Percentiles rank a stretch among this genome's conserved stretches.
Evolutionary conservation across 2,113 vertebrate species (phyloP).

Genomic region (Hemibagrus wyckioides): DNA sequence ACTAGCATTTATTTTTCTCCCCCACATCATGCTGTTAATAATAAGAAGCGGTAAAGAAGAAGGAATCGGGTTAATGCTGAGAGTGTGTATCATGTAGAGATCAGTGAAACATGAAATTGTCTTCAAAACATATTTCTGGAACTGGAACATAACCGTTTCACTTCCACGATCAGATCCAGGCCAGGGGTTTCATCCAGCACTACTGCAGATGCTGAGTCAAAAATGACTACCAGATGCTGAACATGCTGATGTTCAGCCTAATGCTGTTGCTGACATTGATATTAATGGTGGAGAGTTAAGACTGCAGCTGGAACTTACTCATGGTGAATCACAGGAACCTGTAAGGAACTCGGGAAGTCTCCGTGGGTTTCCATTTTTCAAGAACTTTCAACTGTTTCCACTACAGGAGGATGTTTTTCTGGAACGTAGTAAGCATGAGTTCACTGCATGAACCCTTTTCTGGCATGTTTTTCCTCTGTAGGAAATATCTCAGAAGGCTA

Average conservation of each 20-base stretch:
- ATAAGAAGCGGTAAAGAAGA: neutral
- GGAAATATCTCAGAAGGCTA: no score
- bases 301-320: neutral
- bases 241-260: neutral
- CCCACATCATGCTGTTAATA: conserved; percentile 31
- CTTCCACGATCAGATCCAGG: conserved; percentile 1
- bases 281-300: neutral
- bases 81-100: neutral
- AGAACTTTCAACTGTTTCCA: neutral
- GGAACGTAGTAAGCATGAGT: neutral
- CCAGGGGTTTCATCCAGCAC: neutral
- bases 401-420: neutral
- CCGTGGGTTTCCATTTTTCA: neutral
- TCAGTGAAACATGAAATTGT: neutral
- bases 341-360: neutral
- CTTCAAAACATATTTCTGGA: neutral
- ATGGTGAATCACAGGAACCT: neutral
- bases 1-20: conserved; percentile 35
- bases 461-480: neutral
- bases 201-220: neutral
- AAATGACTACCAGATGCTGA: neutral
- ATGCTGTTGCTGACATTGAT: neutral
- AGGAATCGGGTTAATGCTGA: neutral
- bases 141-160: conserved; percentile 40
- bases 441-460: neutral